phyloP scores from a whole-genome alignment of 1,140 invertebrate species.

The Tenebrio molitor region DNA sequence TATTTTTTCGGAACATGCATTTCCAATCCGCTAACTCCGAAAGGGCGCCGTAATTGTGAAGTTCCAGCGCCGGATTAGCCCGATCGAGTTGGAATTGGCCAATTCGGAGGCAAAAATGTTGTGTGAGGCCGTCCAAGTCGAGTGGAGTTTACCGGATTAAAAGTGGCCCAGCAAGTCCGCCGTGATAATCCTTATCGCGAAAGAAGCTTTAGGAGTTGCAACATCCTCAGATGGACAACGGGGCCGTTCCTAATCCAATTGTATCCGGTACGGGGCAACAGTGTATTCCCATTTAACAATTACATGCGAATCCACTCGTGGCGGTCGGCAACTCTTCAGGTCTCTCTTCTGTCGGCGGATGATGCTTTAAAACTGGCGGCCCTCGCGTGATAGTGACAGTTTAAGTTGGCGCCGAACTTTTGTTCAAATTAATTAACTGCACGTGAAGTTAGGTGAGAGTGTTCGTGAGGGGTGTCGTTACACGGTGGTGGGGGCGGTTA shows the following conservation, averaged over 20 bases:
- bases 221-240: constrained; percentile 35
- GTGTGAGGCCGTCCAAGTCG: constrained; percentile 19
- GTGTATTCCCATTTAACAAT: constrained; percentile 45
- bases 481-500: not conserved
- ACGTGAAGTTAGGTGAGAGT: constrained; percentile 9
- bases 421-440: constrained; percentile 27
- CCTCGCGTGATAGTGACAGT: not conserved
- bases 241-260: constrained; percentile 36
- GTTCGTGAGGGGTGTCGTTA: constrained; percentile 11
- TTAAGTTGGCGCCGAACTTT: constrained; percentile 3
- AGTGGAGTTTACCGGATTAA: constrained; percentile 28
- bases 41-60: not conserved
- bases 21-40: not conserved
- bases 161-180: constrained; percentile 32
- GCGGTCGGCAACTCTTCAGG: constrained; percentile 18
- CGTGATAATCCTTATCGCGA: constrained; percentile 35
- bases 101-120: constrained; percentile 17
- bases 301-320: constrained; percentile 41
- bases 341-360: not conserved
- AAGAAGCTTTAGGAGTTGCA: constrained; percentile 31
- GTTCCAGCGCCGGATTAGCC: not conserved
- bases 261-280: constrained; percentile 35
- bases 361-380: not conserved
- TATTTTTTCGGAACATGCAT: not conserved
- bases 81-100: not conserved